Conservation (phyloP, 1,140 invertebrate genomes). For the Cheumatopsyche charites region DNA sequence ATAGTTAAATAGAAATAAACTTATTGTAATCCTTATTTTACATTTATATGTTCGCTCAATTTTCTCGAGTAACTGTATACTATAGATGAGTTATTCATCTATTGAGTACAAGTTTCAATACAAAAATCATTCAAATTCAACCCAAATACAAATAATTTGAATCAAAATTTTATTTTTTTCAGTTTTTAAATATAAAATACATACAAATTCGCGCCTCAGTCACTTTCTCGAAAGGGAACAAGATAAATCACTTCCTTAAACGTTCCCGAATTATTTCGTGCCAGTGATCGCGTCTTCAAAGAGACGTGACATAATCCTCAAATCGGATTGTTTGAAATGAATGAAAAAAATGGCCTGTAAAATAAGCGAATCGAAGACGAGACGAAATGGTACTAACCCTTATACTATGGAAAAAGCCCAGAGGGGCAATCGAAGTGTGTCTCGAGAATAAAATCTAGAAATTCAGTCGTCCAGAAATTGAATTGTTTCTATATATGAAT, state of each 20-base stretch:
- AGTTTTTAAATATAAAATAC: no score
- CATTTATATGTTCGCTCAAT: no score
- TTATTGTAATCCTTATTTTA: no score
- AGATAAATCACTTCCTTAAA: conserved; percentile 15
- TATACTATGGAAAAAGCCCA: neutral
- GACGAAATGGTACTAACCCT: neutral
- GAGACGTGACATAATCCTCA: conserved; percentile 43
- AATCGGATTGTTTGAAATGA: conserved; percentile 44
- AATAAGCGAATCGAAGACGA: conserved; percentile 20
- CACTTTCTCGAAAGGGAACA: neutral
- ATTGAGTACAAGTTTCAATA: no score
- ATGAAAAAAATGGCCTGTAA: conserved; percentile 41
- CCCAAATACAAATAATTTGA: neutral
- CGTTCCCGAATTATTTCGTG: conserved; percentile 34
- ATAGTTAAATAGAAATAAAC: no score
- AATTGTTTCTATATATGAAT: conserved; percentile 13
- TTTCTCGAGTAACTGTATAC: no score
- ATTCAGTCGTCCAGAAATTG: conserved; percentile 4
- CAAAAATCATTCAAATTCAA: no score
- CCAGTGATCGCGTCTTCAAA: conserved; percentile 33
- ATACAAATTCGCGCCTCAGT: no score
- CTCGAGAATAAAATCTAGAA: neutral
- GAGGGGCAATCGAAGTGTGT: conserved; percentile 16
- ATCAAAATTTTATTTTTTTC: no score
- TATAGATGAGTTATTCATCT: no score